phyloP scores from a whole-genome alignment of 2,113 vertebrate species.

The Macaca mulatta region DNA sequence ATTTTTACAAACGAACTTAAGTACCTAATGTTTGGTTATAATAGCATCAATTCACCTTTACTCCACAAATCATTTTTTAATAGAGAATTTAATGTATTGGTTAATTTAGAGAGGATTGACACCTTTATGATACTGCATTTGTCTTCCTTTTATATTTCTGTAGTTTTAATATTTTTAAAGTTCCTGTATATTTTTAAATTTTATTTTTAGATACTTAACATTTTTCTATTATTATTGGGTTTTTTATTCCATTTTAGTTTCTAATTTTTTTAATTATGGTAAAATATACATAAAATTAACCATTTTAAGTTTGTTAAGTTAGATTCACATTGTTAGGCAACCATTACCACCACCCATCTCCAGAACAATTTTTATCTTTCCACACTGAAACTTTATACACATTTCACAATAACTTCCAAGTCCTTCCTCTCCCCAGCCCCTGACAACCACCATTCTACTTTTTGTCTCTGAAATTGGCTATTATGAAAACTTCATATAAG shows the following conservation, averaged over 20 bases:
- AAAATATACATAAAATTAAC: background rate
- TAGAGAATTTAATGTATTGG: background rate
- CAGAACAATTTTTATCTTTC: background rate
- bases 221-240: background rate
- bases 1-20: background rate
- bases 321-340: background rate
- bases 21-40: background rate
- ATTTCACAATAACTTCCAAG: background rate
- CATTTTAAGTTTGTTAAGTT: background rate
- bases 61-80: background rate
- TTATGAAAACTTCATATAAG: background rate
- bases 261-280: background rate
- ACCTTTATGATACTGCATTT: background rate
- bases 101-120: background rate
- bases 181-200: background rate
- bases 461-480: background rate
- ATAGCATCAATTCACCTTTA: background rate
- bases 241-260: background rate
- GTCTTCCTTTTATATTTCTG: background rate
- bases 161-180: constrained; percentile 9
- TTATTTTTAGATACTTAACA: background rate
- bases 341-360: background rate
- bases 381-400: background rate
- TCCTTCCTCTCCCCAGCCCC: background rate
- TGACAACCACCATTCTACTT: background rate